Evolutionary conservation across 2,888 invertebrate genomes (phyloP), one percentile per base, ranked within the genome.

Genomic region (Sinelater perroti): DNA sequence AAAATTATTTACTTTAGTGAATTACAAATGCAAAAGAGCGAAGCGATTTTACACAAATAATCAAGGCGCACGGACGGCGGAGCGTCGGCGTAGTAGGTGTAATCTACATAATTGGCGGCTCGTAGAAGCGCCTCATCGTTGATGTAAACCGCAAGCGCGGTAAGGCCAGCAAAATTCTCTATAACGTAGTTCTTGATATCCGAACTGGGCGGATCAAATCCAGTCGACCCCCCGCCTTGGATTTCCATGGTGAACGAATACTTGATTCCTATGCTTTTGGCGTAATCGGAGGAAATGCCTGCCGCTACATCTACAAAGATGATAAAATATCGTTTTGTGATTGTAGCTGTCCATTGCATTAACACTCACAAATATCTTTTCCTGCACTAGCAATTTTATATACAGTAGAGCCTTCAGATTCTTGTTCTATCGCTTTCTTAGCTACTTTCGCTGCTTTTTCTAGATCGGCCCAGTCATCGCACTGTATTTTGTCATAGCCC

Each of bases 281-380:
- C 30, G 13, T 44, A 44, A 30, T 44, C 44, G n/a, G 28, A 28
- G 2, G 44, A 44, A 11, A 16, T 30, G 4, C 44, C 44, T 17
- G 28, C 28, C 7, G 44, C 44, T 5, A 30, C 28, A 26, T 44
- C 44, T 44, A n/a, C 6, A 44, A 16, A n/a, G n/a, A n/a, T n/a
- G n/a, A n/a, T n/a, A n/a, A n/a, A 24, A 4, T n/a, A n/a, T n/a
- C n/a, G n/a, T n/a, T n/a, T n/a, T n/a, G n/a, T n/a, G n/a, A n/a
- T n/a, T n/a, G n/a, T n/a, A n/a, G n/a, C n/a, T n/a, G n/a, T n/a
- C n/a, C n/a, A n/a, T n/a, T n/a, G n/a, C n/a, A n/a, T n/a, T n/a
- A 13, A 2, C 13, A 17, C 44, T 26, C 17, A 44, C 44, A 44
- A 13, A 28, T 14, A 7, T 17, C 30, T 16, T 17, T 3, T 16